Conservation (phyloP, 2,113 vertebrate genomes). For the Xenopus borealis region DNA sequence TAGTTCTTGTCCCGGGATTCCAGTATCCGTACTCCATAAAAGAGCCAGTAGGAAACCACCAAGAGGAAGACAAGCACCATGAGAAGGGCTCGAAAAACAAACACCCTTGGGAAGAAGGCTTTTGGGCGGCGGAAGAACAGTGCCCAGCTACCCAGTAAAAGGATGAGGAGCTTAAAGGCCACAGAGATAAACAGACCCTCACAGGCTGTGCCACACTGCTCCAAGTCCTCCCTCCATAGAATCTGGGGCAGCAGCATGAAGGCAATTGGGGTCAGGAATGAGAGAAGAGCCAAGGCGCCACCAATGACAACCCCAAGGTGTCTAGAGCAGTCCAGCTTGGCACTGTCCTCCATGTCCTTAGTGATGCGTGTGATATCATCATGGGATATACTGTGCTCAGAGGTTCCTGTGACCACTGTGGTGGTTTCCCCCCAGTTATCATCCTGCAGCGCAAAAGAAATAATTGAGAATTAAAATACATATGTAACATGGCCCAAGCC, state of each 20-base stretch:
- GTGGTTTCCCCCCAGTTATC: constrained; percentile 95
- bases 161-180: constrained; percentile 89
- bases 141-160: constrained; percentile 88
- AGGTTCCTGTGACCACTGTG: constrained; percentile 87
- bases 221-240: constrained; percentile 78
- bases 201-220: constrained; percentile 82
- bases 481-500: too few relatives aligned
- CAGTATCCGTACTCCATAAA: constrained; percentile 84
- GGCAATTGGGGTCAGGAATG: constrained; percentile 81
- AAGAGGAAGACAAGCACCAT: constrained; percentile 89
- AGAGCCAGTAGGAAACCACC: constrained; percentile 88
- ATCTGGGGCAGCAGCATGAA: constrained; percentile 87
- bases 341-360: constrained; percentile 90
- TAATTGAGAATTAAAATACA: too few relatives aligned
- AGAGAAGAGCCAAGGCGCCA: constrained; percentile 77
- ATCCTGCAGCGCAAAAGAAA: constrained; percentile 61
- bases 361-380: constrained; percentile 87
- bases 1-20: constrained; percentile 78
- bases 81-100: constrained; percentile 81
- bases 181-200: constrained; percentile 90
- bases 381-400: constrained; percentile 89
- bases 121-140: constrained; percentile 84
- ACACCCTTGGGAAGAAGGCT: constrained; percentile 81
- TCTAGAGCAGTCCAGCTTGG: constrained; percentile 81
- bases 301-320: constrained; percentile 74